Conservation (phyloP, 2,888 invertebrate species). For the Lasioglossum calceatum region DNA sequence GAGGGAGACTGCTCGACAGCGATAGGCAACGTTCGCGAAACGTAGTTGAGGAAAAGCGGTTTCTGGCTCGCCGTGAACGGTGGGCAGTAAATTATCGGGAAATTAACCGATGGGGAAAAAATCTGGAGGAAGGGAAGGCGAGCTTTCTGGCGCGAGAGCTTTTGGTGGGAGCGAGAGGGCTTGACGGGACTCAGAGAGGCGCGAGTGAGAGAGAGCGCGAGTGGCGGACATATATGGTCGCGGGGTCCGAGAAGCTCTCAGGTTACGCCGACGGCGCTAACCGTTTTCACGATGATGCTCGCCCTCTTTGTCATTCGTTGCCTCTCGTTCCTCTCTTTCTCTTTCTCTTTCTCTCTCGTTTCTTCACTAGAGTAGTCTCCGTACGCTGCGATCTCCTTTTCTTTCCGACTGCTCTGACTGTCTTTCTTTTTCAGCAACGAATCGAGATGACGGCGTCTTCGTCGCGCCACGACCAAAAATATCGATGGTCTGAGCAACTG, state of each 20-base stretch:
- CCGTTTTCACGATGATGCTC: slow-evolving; percentile 78
- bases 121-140: slow-evolving; percentile 6
- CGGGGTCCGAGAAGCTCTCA: slow-evolving; percentile 82
- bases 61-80: slow-evolving; percentile 1
- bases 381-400: slow-evolving; percentile 29
- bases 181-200: slow-evolving; percentile 66
- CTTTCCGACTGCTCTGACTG: not conserved
- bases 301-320: slow-evolving; percentile 49
- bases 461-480: slow-evolving; percentile 77
- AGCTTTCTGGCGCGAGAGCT: not conserved
- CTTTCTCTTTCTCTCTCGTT: slow-evolving; percentile 11
- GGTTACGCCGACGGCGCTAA: slow-evolving; percentile 82
- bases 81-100: slow-evolving; percentile 32
- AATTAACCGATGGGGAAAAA: slow-evolving; percentile 38
- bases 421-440: slow-evolving; percentile 20
- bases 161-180: slow-evolving; percentile 57
- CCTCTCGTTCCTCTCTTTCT: slow-evolving; percentile 22
- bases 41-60: not conserved
- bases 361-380: slow-evolving; percentile 17
- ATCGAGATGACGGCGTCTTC: slow-evolving; percentile 40
- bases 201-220: slow-evolving; percentile 77
- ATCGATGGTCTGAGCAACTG: slow-evolving; percentile 67
- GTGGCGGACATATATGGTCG: slow-evolving; percentile 84
- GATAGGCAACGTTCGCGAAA: not conserved
- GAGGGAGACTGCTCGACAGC: not conserved